phyloP scores from a whole-genome alignment of 2,888 invertebrate genomes.

The Drosophila planitibia region DNA sequence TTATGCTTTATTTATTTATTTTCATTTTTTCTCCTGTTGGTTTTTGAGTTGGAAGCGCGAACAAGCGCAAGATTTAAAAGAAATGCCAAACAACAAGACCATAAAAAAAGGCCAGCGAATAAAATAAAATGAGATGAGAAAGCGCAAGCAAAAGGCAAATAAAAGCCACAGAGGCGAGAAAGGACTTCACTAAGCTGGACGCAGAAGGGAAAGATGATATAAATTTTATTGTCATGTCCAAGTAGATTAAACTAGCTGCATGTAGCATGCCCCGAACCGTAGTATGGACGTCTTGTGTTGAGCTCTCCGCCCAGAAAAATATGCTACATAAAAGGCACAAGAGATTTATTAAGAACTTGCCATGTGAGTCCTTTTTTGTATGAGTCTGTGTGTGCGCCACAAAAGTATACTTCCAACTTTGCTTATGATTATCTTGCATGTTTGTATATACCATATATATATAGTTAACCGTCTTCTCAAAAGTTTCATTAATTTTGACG shows the following conservation, averaged over 20 bases:
- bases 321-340: slow-evolving; percentile 58
- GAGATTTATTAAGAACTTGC: slow-evolving; percentile 71
- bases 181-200: slow-evolving; percentile 73
- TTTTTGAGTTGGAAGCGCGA: slow-evolving; percentile 51
- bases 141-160: slow-evolving; percentile 58
- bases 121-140: slow-evolving; percentile 62
- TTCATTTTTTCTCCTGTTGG: slow-evolving; percentile 23
- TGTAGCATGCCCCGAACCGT: slow-evolving; percentile 22
- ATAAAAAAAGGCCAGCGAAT: slow-evolving; percentile 71
- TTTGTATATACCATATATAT: not conserved
- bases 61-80: slow-evolving; percentile 69
- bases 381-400: slow-evolving; percentile 22
- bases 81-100: slow-evolving; percentile 56
- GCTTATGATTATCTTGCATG: slow-evolving; percentile 20
- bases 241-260: slow-evolving; percentile 81
- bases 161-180: slow-evolving; percentile 76
- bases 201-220: slow-evolving; percentile 70
- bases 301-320: slow-evolving; percentile 57
- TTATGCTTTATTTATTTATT: slow-evolving; percentile 59
- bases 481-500: slow-evolving; percentile 66
- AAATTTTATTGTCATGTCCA: slow-evolving; percentile 82
- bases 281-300: slow-evolving; percentile 17
- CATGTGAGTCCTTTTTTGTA: slow-evolving; percentile 16
- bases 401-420: slow-evolving; percentile 54
- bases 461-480: slow-evolving; percentile 27